A percentile compares a stretch with the other conserved stretches of the same genome.
Evolutionary conservation across 2,797 vertebrate species (phyloP).

Genomic region (Pseudochirops corinnae): DNA sequence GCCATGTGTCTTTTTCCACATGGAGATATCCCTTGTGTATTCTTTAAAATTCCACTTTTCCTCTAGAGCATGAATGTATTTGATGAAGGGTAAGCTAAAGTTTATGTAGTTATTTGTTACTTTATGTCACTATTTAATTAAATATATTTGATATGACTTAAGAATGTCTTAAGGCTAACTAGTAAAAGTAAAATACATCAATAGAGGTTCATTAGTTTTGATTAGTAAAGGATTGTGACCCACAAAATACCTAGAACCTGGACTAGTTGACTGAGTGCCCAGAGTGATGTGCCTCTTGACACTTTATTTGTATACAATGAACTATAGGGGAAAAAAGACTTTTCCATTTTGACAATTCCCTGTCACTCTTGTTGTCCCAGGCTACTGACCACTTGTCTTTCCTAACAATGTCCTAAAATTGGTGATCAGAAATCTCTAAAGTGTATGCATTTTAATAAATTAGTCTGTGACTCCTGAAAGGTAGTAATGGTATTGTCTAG

Average conservation of each 20-base stretch:
- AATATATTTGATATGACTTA: background rate
- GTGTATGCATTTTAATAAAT: background rate
- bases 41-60: background rate
- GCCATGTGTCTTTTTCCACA: background rate
- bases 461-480: background rate
- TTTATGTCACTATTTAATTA: background rate
- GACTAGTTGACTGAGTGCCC: background rate
- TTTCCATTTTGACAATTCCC: background rate
- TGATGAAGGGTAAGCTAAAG: background rate
- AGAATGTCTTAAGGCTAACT: background rate
- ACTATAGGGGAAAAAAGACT: background rate
- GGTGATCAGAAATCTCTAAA: background rate
- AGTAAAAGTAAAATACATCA: background rate
- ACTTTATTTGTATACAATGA: background rate
- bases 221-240: background rate
- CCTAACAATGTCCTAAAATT: background rate
- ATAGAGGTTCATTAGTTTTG: background rate
- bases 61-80: background rate
- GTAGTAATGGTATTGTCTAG: background rate
- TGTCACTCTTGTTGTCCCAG: background rate
- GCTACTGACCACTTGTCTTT: background rate
- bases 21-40: background rate
- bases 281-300: background rate
- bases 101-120: background rate
- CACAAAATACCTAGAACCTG: background rate